Base-by-base conservation (phyloP, 2,888 invertebrate genomes). In the Laspeyria flexula region DNA sequence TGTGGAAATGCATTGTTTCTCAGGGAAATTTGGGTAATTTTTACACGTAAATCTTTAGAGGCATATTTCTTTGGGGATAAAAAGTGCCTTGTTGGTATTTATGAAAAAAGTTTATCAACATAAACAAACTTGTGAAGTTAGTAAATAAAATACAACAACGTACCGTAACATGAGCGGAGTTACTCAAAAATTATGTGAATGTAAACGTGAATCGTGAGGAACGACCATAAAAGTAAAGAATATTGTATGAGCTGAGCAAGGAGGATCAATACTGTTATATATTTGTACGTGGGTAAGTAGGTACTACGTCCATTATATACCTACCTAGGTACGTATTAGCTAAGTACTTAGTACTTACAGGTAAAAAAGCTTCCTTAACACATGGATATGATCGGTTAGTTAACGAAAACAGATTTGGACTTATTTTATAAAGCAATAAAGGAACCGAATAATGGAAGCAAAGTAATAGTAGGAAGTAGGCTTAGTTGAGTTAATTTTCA, bases 141-240 rank as follows among this genome's bases (percentile, higher is more conserved):
- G 18, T 18, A 34, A 34, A 34, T 34, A 34, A 7, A 31, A 13
- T 7, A 31, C 5, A 31, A 31, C 13, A 31, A 13, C 13, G 25
- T 25, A 25, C 25, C 16, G 18, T 34, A 34, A 34, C 18, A 16
- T 21, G 21, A 10, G 10, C 37, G 15, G 16, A 16, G 47, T 39
- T 42, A 43, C 33, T 33, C 5, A 38, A 55, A 39, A 52, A 49
- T 52, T 41, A 60, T 40, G 40, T 15, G 18, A 27, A 42, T 30
- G 30, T 31, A 34, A 43, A 52, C 43, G 37, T 42, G 39, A 30
- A 29, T 16, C 41, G 43, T 47, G 30, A 11, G 27, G 15, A 31
- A 46, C 2, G 52, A 10, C 29, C 53, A 13, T 53, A 57, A 48
- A 48, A 49, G 38, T 27, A 38, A 47, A 33, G 29, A 47, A 45